Evolutionary conservation across 2,797 vertebrate species (phyloP), one percentile per base, ranked within the genome.

Genomic region (Pelobates cultripes): DNA sequence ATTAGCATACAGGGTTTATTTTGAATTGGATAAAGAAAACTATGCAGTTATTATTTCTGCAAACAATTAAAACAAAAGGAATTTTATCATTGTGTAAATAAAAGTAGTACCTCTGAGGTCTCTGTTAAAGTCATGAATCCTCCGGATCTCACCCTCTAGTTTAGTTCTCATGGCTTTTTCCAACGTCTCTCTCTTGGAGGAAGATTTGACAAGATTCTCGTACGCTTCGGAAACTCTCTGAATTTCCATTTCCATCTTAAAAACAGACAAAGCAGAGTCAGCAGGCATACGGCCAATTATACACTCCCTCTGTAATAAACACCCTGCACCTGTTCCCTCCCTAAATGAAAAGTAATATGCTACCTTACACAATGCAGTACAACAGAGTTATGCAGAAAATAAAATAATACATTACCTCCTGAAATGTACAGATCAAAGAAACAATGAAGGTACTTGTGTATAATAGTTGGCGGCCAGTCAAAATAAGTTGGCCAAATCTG

Each of bases 121-220:
- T 61, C 97, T 93, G 92, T 99, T 99, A 92, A 99, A 99, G 91
- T 99, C 98, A 7, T 99, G 97, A 85, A 99, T 94, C 72, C 98
- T 94, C 3, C 98, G 95, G 85, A 99, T 96, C 89, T 99, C 97
- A 70, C 98, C 94, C 91, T 99, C 98, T 81, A 99, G 92, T 87
- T 99, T 99, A 90, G 96, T 98, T 86, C 97, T 96, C 98, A 99
- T 99, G 74, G 98, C 96, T 88, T 99, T 99, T 90, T 99, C 98
- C 90, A 99, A 90, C 53, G 95, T 87, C 79, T 99, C 98, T 84
- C 96, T 91, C 90, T 99, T 99, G 3, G 96, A 95, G 3, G 97
- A 99, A 2, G 97, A 98, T 89, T 98, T 99, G 43, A 96, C 96
- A 72, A 99, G 92, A 89, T 97, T 99, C 90, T 99, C 98, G 76